phyloP scores from a whole-genome alignment of 2,888 invertebrate genomes.

The Dusona sp. region DNA sequence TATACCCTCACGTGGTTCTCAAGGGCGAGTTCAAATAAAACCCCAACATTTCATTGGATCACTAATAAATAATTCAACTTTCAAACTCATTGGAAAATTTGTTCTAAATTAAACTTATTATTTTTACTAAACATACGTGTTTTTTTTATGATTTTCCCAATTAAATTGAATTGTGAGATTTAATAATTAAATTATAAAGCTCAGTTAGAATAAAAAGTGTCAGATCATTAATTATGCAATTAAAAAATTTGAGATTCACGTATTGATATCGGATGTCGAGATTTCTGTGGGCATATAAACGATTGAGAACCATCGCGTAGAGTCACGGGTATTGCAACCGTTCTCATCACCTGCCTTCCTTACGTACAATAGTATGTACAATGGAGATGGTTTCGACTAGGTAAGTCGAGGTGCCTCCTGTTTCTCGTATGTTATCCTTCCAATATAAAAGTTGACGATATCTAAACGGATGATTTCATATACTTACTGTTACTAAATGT shows the following conservation, averaged over 20 bases:
- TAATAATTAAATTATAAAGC: background rate
- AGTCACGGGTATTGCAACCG: slow-evolving; percentile 84
- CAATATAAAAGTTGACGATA: slow-evolving; percentile 4
- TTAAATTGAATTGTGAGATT: background rate
- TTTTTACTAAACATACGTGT: background rate
- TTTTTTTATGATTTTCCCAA: background rate
- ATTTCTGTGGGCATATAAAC: slow-evolving; percentile 7
- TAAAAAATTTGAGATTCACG: background rate
- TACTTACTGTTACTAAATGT: background rate
- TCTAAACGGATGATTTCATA: background rate
- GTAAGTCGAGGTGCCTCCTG: slow-evolving; percentile 77
- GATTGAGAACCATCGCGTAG: slow-evolving; percentile 72
- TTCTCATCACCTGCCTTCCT: slow-evolving; percentile 84
- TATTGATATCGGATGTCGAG: background rate
- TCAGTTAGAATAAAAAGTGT: background rate
- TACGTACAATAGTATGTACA: slow-evolving; percentile 81
- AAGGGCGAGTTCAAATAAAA: slow-evolving; percentile 43
- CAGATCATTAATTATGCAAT: background rate
- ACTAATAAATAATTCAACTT: background rate
- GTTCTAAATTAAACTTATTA: background rate
- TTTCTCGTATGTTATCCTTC: slow-evolving; percentile 62
- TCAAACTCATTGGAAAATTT: background rate
- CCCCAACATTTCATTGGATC: too few species aligned
- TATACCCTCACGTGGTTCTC: slow-evolving; percentile 76
- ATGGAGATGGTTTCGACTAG: slow-evolving; percentile 79